Evolutionary conservation across 2,888 invertebrate genomes (phyloP), one percentile per base, ranked within the genome.

Genomic region (Dasypolia templi): DNA sequence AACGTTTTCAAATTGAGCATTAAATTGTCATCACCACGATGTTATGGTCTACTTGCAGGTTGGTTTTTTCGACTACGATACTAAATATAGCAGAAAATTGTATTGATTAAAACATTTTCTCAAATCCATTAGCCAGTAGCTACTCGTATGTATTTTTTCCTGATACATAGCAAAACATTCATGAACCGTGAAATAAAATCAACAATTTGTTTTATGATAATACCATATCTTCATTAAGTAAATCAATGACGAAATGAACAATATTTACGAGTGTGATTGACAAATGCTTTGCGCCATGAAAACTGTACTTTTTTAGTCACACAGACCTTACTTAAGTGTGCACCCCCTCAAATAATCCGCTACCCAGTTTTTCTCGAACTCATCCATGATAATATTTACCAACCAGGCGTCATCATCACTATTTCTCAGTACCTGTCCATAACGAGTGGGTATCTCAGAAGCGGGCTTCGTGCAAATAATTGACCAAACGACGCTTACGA

Each of bases 401-500:
- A 66, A 66, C 42, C 56, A 39, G 7, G 1, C n/a, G 12, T 70
- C 35, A 58, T 19, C 56, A 32, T 32, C 62, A 63, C n/a, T 32
- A 69, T 58, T 81, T 83, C 84, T 72, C 19, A 26, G 83, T 79
- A 83, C 51, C 55, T n/a, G 32, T 46, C 11, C 65, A 62, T 72
- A 82, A 67, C 61, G 14, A 82, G 64, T 73, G 29, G n/a, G 6
- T 22, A 59, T 67, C 72, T 72, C n/a, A 80, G 68, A 85, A 82
- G 14, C 55, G 29, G 29, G 7, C n/a, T 61, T 46, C 55, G 80
- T 66, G 79, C 65, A 75, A 85, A 83, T 82, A 82, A 83, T 85
- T 72, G 42, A 32, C 42, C 46, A 85, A 83, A 86, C 78, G 84
- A 61, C 26, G n/a, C 58, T 55, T 85, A 75, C 83, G 19, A 69